phyloP scores from a whole-genome alignment of 2,113 vertebrate genomes.

The Melanotaenia duboulayi region DNA sequence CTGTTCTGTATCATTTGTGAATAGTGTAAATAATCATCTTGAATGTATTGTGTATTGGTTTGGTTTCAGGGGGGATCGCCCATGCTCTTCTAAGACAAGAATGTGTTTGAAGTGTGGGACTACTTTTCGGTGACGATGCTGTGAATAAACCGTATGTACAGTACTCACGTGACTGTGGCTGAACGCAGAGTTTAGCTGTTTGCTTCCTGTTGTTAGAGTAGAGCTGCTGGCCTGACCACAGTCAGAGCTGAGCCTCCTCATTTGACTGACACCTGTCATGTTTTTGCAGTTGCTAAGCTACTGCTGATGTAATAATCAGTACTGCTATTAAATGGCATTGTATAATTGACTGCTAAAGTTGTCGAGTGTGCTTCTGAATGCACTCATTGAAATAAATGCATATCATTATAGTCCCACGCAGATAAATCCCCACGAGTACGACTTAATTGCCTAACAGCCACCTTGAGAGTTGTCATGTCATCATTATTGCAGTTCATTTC shows the following conservation, averaged over 20 bases:
- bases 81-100: constrained; percentile 48
- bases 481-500: constrained; percentile 43
- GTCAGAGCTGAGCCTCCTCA: constrained; percentile 69
- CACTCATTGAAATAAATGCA: constrained; percentile 49
- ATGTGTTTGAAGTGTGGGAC: constrained; percentile 55
- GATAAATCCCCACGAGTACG: not conserved
- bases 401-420: constrained; percentile 21
- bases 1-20: constrained; percentile 73
- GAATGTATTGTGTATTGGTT: constrained; percentile 63
- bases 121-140: constrained; percentile 60
- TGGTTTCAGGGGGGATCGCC: constrained; percentile 10
- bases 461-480: constrained; percentile 30
- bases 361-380: constrained; percentile 49
- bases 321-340: constrained; percentile 82
- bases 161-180: constrained; percentile 73
- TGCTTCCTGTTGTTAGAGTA: constrained; percentile 74
- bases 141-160: constrained; percentile 79
- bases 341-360: constrained; percentile 70
- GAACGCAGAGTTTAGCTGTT: constrained; percentile 66
- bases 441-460: not conserved
- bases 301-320: constrained; percentile 77
- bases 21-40: constrained; percentile 79
- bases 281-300: constrained; percentile 74
- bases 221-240: constrained; percentile 67
- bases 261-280: constrained; percentile 75